Evolutionary conservation across 2,797 vertebrate genomes (phyloP), one percentile per base, ranked within the genome.

Genomic region (Toxotes lorentzi): DNA sequence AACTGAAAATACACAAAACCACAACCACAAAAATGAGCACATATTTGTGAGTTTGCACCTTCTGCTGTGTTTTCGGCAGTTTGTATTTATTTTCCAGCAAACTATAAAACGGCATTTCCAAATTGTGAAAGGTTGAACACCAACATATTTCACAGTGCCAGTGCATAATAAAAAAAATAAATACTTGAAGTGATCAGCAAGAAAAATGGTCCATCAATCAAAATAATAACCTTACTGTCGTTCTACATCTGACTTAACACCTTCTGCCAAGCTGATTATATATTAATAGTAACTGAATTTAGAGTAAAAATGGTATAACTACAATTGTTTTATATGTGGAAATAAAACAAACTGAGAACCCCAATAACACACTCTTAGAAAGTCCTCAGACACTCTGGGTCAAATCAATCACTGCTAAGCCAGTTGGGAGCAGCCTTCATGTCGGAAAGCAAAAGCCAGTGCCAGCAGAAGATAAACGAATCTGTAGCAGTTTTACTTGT

Each of bases 141-240:
- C 14, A 79, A 48, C 54, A 78, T 72, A 79, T 84, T 82, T 84
- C 74, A 72, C 62, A 54, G 63, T 34, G 14, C 7, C 40, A 71
- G 48, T 16, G 24, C 2, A 70, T 61, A 19, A 24, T 14, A 7
- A 53, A 24, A 53, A 65, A 64, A 40, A 38, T 38, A n/a, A 51
- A 50, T 30, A n/a, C 5, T 3, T 12, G 7, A 62, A 43, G 53
- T 21, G 1, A 12, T 9, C 17, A 0, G 48, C 11, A 60, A 48
- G 19, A 41, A 3, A 45, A 82, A 41, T 0, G 3, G 10, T 24
- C 8, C 50, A 14, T 63, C 2, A 78, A 24, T 67, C 5, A 23
- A 51, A 61, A 40, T 19, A 27, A 61, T 32, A 1, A 45, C 9
- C 9, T 16, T 5, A 32, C 6, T 19, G 5, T 11, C 38, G 6